phyloP scores from a whole-genome alignment of 2,113 vertebrate species.

The Sigmodon hispidus region DNA sequence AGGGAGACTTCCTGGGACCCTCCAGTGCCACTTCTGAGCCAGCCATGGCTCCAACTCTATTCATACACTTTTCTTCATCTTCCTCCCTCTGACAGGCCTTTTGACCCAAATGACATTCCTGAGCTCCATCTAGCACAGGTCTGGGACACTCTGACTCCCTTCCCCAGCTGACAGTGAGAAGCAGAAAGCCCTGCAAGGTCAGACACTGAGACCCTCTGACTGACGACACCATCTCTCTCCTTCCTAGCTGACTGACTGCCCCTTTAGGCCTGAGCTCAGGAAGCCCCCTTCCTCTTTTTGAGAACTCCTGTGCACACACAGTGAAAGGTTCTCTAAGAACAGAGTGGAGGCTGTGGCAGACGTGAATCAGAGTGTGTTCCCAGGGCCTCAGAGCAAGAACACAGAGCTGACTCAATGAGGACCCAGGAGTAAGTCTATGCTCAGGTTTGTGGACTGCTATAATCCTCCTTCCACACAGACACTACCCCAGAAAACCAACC shows the following conservation, averaged over 20 bases:
- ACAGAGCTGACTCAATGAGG: neutral
- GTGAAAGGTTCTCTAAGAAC: neutral
- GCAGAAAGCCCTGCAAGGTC: neutral
- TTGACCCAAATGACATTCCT: neutral
- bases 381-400: neutral
- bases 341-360: neutral
- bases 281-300: neutral
- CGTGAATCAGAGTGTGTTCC: neutral
- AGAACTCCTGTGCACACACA: neutral
- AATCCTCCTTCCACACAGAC: neutral
- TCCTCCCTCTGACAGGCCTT: neutral
- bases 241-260: neutral
- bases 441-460: neutral
- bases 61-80: neutral
- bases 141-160: neutral
- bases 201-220: neutral
- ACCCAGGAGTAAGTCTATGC: neutral
- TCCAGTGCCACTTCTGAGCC: neutral
- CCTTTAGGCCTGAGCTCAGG: neutral
- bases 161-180: neutral
- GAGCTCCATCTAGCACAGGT: neutral
- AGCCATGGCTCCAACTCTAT: neutral
- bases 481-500: neutral
- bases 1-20: neutral
- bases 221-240: neutral